These are phyloP conservation scores for Diplogasteroides magnus DNA, from an alignment of 1,140 invertebrate species.

Conservation along the genomic window DNA sequence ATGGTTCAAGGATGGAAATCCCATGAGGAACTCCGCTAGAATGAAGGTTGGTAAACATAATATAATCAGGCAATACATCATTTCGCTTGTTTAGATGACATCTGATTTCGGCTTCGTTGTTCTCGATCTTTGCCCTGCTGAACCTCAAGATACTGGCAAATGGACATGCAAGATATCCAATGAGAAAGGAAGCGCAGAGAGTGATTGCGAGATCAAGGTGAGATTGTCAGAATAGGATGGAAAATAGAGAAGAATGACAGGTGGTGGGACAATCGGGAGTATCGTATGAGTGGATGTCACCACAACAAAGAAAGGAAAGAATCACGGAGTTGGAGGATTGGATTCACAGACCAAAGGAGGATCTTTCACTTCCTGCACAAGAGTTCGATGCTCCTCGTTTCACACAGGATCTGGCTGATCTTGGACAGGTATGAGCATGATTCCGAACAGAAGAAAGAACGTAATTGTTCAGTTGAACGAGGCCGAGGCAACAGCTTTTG, in stretches of 20 bases:
- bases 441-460: too few species aligned
- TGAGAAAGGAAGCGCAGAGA: slow-evolving; percentile 82
- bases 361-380: slow-evolving; percentile 36
- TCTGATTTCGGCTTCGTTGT: slow-evolving; percentile 95
- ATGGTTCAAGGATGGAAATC: slow-evolving; percentile 92
- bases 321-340: slow-evolving; percentile 50
- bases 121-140: slow-evolving; percentile 85
- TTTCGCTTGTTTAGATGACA: slow-evolving; percentile 63
- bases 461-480: slow-evolving; percentile 70
- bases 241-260: not conserved
- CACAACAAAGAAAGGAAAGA: slow-evolving; percentile 78
- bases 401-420: slow-evolving; percentile 42
- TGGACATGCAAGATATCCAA: slow-evolving; percentile 84
- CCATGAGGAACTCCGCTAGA: slow-evolving; percentile 66
- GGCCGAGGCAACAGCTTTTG: slow-evolving; percentile 83
- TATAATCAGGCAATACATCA: not conserved
- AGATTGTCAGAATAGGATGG: slow-evolving; percentile 46
- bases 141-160: slow-evolving; percentile 81
- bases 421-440: slow-evolving; percentile 25
- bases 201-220: slow-evolving; percentile 78
- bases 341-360: slow-evolving; percentile 45
- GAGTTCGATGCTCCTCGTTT: slow-evolving; percentile 49
- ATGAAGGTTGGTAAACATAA: slow-evolving; percentile 63
- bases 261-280: slow-evolving; percentile 72
- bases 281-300: slow-evolving; percentile 83